Evolutionary conservation across 2,797 vertebrate genomes (phyloP).

Genomic region (Prionace glauca): DNA sequence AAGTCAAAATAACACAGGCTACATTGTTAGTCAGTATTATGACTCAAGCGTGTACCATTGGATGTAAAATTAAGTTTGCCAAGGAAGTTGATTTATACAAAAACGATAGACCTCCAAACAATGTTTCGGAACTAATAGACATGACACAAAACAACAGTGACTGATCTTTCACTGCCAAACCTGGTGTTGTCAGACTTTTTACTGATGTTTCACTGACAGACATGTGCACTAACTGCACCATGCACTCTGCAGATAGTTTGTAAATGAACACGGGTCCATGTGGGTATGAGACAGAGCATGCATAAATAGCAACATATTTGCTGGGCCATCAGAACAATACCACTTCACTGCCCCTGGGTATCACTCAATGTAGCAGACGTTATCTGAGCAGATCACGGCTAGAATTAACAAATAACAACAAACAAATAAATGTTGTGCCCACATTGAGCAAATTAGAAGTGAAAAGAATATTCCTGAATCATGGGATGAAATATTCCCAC

Average conservation of each 20-base stretch:
- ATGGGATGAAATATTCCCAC: too few relatives aligned
- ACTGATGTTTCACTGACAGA: too few relatives aligned
- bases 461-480: neutral
- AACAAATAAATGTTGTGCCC: neutral
- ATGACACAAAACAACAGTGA: neutral
- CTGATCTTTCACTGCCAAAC: too few relatives aligned
- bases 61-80: neutral
- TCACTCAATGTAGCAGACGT: neutral
- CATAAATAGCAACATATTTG: neutral
- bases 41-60: neutral
- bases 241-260: neutral
- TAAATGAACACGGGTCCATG: neutral
- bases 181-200: too few relatives aligned
- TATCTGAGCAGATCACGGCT: neutral
- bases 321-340: neutral
- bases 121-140: neutral
- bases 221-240: neutral
- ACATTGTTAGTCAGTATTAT: neutral
- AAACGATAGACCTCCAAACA: neutral
- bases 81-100: neutral
- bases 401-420: neutral
- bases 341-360: neutral
- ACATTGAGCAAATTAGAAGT: neutral
- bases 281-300: neutral
- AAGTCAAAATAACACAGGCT: neutral